Evolutionary conservation across 2,888 invertebrate genomes (phyloP).

Genomic region (Rotaria sp.): DNA sequence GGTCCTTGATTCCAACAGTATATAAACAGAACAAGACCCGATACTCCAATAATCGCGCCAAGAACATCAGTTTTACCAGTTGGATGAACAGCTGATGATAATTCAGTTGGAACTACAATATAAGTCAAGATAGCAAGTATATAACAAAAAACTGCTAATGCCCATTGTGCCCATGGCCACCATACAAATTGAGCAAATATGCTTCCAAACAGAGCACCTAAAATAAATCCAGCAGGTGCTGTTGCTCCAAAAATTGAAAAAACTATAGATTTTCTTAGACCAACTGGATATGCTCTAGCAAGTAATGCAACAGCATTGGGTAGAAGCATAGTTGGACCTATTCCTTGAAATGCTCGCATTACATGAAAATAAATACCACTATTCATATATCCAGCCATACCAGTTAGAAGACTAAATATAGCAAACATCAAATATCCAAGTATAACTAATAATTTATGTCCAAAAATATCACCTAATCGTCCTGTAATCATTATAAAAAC

Average conservation of each 20-base stretch:
- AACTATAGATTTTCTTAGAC: not conserved
- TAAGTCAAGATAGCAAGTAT: not conserved
- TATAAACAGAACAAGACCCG: not conserved
- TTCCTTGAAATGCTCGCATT: slow-evolving; percentile 1
- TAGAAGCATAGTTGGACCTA: not conserved
- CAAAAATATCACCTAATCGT: slow-evolving; percentile 15
- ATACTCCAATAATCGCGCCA: not conserved
- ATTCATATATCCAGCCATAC: not conserved
- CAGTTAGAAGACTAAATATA: not conserved
- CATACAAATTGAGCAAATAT: not conserved
- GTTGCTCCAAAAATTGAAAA: not conserved
- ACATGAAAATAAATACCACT: not conserved
- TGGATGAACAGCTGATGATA: not conserved
- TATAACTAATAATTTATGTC: not conserved
- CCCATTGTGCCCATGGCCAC: slow-evolving; percentile 14
- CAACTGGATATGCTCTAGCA: slow-evolving; percentile 7
- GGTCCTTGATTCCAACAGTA: slow-evolving; percentile 10
- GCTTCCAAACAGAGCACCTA: not conserved
- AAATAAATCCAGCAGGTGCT: not conserved
- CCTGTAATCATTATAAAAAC: slow-evolving; percentile 1
- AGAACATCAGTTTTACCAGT: not conserved
- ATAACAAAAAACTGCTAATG: not conserved
- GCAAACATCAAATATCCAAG: not conserved
- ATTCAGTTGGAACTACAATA: not conserved
- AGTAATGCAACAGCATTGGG: not conserved